Evolutionary conservation across 2,113 vertebrate genomes (phyloP).

Genomic region (Danionella cerebrum): DNA sequence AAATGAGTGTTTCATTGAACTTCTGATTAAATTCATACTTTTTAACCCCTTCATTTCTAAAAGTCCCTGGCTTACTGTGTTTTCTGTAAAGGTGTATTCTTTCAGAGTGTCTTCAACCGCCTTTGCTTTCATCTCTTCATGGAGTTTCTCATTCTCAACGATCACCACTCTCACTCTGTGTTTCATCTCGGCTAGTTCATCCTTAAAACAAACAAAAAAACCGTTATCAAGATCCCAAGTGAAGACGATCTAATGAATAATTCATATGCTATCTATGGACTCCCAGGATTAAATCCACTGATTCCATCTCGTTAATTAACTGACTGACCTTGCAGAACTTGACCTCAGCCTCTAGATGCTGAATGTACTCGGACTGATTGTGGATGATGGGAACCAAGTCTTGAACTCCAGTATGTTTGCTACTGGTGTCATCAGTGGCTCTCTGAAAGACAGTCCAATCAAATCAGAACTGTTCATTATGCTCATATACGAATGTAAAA

Average conservation of each 20-base stretch:
- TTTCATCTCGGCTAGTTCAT: constrained; percentile 81
- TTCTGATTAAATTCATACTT: background rate
- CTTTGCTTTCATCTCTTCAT: constrained; percentile 66
- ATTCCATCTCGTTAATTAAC: background rate
- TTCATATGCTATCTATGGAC: too few relatives aligned
- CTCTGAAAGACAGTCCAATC: constrained; percentile 47
- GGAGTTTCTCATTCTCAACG: constrained; percentile 81
- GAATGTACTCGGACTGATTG: constrained; percentile 86
- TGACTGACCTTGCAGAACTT: constrained; percentile 82
- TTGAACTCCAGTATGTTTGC: constrained; percentile 52
- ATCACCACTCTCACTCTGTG: constrained; percentile 68
- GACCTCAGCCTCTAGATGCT: constrained; percentile 91
- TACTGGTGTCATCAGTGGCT: constrained; percentile 47
- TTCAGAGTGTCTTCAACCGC: constrained; percentile 59
- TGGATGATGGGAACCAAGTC: constrained; percentile 78
- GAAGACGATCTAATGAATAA: background rate
- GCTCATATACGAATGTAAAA: background rate
- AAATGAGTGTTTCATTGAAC: too few relatives aligned
- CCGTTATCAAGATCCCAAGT: too few relatives aligned
- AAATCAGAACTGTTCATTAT: background rate
- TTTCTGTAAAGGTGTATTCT: constrained; percentile 64
- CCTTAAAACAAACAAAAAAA: constrained; percentile 56
- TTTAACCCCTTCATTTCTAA: background rate
- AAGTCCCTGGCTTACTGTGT: constrained; percentile 50
- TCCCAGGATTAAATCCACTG: too few relatives aligned